A percentile compares a stretch with the other conserved stretches of the same genome.
Conservation (phyloP, 2,888 invertebrate species). For the Empis stercorea region DNA sequence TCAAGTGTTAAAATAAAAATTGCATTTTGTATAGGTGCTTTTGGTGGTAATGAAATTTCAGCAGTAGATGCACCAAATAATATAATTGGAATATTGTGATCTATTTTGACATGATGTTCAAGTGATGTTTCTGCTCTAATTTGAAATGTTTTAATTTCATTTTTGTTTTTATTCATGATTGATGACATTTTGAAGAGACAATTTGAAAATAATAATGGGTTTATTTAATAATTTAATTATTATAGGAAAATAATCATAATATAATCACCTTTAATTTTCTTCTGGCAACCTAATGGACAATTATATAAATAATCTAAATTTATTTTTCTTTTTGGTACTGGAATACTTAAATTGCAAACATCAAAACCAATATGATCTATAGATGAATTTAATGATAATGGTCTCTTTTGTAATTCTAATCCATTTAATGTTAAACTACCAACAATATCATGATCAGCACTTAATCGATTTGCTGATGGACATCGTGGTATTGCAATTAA, state of each 20-base stretch:
- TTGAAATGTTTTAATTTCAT: too few species aligned
- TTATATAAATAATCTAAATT: conserved; percentile 6
- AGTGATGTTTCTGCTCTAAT: conserved; percentile 14
- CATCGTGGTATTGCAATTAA: conserved; percentile 11
- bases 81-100: conserved; percentile 20
- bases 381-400: conserved; percentile 13
- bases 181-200: too few species aligned
- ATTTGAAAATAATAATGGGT: too few species aligned
- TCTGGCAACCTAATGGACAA: conserved; percentile 14
- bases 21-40: conserved; percentile 19
- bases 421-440: background rate
- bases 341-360: conserved; percentile 4
- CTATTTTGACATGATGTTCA: conserved; percentile 19
- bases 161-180: too few species aligned
- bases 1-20: conserved; percentile 18
- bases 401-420: conserved; percentile 8
- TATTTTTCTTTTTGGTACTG: conserved; percentile 8
- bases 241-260: too few species aligned
- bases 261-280: conserved; percentile 13
- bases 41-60: conserved; percentile 21
- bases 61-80: conserved; percentile 18
- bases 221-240: too few species aligned
- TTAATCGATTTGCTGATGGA: conserved; percentile 11
- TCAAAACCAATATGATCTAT: conserved; percentile 5
- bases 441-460: background rate